Conservation (phyloP, 2,888 invertebrate species). For the Pachliopta kotzebuea region DNA sequence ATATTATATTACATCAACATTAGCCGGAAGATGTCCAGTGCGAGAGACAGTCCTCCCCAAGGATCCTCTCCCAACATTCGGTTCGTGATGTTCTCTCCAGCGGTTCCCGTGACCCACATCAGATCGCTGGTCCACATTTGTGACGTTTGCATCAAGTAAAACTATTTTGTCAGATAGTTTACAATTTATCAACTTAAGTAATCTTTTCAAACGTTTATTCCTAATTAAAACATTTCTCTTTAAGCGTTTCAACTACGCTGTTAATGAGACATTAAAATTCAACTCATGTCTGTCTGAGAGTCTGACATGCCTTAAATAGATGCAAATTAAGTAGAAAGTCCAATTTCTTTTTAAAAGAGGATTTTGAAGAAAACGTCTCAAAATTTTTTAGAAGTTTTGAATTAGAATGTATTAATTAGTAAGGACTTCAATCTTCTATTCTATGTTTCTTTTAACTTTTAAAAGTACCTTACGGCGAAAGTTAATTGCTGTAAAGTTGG, state of each 20-base stretch:
- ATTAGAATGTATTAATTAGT: neutral
- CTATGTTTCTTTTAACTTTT: neutral
- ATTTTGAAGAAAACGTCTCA: slow-evolving; percentile 5
- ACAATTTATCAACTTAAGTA: neutral
- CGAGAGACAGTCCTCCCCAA: too few species aligned
- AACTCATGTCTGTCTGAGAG: slow-evolving; percentile 21
- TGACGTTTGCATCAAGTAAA: neutral
- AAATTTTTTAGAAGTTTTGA: slow-evolving; percentile 3
- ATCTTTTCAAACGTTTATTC: slow-evolving; percentile 13
- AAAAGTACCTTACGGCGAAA: neutral
- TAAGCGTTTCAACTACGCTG: slow-evolving; percentile 18
- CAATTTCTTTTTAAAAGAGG: slow-evolving; percentile 17
- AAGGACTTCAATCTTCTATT: neutral
- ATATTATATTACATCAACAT: too few species aligned
- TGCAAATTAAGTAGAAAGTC: slow-evolving; percentile 19
- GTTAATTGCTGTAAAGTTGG: neutral
- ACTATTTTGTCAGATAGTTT: neutral
- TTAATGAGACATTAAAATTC: slow-evolving; percentile 23
- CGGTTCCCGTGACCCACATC: too few species aligned
- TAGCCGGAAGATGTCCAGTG: too few species aligned
- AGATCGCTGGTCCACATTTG: too few species aligned
- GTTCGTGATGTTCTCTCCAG: too few species aligned
- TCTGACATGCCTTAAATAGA: slow-evolving; percentile 19
- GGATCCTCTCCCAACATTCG: too few species aligned
- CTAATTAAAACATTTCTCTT: slow-evolving; percentile 20